Base-by-base conservation (phyloP, 1,140 invertebrate species). In the Drosophila ironensis region DNA sequence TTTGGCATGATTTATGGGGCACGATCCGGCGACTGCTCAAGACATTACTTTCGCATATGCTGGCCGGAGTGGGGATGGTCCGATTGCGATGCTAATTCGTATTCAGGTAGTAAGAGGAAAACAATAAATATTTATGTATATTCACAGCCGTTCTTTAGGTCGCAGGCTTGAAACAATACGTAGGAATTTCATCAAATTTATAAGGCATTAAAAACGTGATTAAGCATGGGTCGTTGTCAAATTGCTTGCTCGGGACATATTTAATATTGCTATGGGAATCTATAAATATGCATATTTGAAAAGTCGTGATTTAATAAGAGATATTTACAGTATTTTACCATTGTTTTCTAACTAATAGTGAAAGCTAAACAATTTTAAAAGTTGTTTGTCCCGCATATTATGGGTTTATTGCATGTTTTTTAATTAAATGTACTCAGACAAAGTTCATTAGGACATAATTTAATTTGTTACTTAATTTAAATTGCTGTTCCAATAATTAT, bases 1-100 rank as follows among this genome's bases (percentile, higher is more conserved):
- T n/a, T 82, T 84, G 63, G 72, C 73, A 84, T 82, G 78, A 82
- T 84, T 82, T 84, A 82, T 82, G 78, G 67, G 46, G 59, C 54
- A 57, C 68, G 56, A 77, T 59, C 70, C 67, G 53, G 40, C 68
- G 67, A 60, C 78, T 64, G 56, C 50, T 71, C 59, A 72, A 25
- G 66, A 63, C 56, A 63, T 63, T 63, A 63, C 59, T 63, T 48
- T 63, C 33, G 54, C 45, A 63, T 46, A 54, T 59, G 33, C 14
- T 27, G 42, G 51, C 24, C 16, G 22, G 35, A 4, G 25, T 9
- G 14, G 35, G 35, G 60, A 35, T 37, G 41, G 54, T 38, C 11
- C n/a, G n/a, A n/a, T n/a, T n/a, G n/a, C 33, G 30, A 63, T 63
- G 59, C 59, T 63, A 63, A 63, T 63, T 63, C 59, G 41, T 25